phyloP scores from a whole-genome alignment of 2,888 invertebrate species.

The Platypus cylindrus region DNA sequence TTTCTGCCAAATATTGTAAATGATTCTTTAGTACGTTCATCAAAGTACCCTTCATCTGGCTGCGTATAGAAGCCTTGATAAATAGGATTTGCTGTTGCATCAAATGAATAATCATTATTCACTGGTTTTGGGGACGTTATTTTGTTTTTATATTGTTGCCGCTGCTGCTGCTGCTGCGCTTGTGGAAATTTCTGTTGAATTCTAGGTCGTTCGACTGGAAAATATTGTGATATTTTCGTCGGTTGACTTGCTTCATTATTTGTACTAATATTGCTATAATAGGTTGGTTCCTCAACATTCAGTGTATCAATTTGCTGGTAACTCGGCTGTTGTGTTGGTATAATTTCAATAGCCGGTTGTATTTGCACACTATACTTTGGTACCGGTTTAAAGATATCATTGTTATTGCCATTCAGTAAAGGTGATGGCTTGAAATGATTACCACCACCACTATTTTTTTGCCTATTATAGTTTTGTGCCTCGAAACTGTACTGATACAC shows the following conservation, averaged over 20 bases:
- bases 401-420: constrained; percentile 15
- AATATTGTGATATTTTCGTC: constrained; percentile 8
- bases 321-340: constrained; percentile 21
- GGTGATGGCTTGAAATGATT: constrained; percentile 23
- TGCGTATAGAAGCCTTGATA: constrained; percentile 50
- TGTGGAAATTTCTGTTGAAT: neutral
- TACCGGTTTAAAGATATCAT: constrained; percentile 25
- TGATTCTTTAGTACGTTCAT: constrained; percentile 62
- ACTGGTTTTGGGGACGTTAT: constrained; percentile 24
- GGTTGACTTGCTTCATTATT: constrained; percentile 4
- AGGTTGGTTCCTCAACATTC: constrained; percentile 11
- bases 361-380: constrained; percentile 32
- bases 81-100: constrained; percentile 38
- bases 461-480: constrained; percentile 43
- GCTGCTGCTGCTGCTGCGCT: neutral
- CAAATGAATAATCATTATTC: constrained; percentile 26
- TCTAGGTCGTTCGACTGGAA: neutral
- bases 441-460: constrained; percentile 29
- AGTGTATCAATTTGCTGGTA: constrained; percentile 12
- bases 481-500: constrained; percentile 65
- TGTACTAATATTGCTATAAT: too few relatives aligned
- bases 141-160: constrained; percentile 5
- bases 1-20: constrained; percentile 64
- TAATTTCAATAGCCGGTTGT: constrained; percentile 31
- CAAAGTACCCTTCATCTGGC: constrained; percentile 55